These are phyloP conservation scores for Drosophila eugracilis DNA, from an alignment of 1,140 invertebrate genomes.

Conservation along the genomic window DNA sequence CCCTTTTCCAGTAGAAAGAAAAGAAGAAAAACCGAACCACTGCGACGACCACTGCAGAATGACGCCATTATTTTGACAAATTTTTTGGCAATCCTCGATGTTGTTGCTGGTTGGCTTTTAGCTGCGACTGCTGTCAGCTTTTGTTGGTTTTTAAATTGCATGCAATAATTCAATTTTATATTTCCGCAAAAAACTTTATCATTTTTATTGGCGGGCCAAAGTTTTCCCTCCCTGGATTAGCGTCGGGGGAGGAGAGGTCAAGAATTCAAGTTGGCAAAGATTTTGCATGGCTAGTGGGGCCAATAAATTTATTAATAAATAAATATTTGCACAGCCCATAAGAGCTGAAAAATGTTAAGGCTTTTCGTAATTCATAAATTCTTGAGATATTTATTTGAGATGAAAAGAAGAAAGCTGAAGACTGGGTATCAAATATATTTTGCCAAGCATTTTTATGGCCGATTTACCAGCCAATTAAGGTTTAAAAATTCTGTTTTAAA, in stretches of 20 bases:
- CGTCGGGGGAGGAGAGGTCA: conserved; percentile 28
- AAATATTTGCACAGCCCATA: conserved; percentile 25
- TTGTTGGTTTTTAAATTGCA: conserved; percentile 83
- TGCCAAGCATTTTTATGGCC: too few relatives aligned
- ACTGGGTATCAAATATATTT: not conserved
- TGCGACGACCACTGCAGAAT: conserved; percentile 76
- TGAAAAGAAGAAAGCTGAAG: not conserved
- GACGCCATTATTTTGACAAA: conserved; percentile 84
- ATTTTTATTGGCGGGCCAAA: conserved; percentile 74
- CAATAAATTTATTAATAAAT: conserved; percentile 33
- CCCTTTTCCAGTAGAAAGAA: not conserved
- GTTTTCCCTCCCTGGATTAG: conserved; percentile 31
- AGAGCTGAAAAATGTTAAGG: conserved; percentile 3
- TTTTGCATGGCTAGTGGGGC: conserved; percentile 26
- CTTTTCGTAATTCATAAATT: not conserved
- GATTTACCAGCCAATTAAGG: too few relatives aligned
- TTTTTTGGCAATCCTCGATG: conserved; percentile 78
- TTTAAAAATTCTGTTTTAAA: too few relatives aligned
- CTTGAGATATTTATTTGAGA: not conserved
- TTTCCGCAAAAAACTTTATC: conserved; percentile 80
- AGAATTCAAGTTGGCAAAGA: conserved; percentile 42
- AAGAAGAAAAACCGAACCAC: conserved; percentile 4
- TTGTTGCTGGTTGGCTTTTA: conserved; percentile 72
- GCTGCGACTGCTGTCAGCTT: conserved; percentile 73
- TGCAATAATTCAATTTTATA: conserved; percentile 84